A percentile compares a stretch with the other conserved stretches of the same genome.
phyloP scores from a whole-genome alignment of 2,888 invertebrate species.

The Cheilosia grossa region DNA sequence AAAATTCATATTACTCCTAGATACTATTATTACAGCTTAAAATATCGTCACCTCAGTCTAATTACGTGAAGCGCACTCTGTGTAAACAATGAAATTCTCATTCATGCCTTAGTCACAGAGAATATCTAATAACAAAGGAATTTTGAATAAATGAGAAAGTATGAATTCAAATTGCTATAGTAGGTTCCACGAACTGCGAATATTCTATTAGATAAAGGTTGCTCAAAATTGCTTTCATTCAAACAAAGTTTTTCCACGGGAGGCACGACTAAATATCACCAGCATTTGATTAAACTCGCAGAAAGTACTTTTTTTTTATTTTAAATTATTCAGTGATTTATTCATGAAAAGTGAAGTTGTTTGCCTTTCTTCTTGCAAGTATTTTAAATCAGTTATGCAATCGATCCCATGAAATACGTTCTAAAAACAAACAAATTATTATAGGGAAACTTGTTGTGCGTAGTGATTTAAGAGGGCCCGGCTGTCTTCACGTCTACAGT shows the following conservation, averaged over 20 bases:
- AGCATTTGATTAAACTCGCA: constrained; percentile 47
- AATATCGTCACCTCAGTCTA: too few relatives aligned
- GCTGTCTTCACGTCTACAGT: constrained; percentile 16
- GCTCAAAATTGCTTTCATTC: constrained; percentile 34
- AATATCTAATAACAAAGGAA: constrained; percentile 31
- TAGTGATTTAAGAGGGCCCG: constrained; percentile 21
- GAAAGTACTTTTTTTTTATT: constrained; percentile 11
- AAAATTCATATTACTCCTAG: too few relatives aligned
- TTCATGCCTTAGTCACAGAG: constrained; percentile 20
- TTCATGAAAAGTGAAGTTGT: constrained; percentile 62
- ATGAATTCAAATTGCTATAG: constrained; percentile 7
- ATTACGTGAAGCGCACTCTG: too few relatives aligned
- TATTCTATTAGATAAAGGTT: not conserved
- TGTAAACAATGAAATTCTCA: constrained; percentile 21
- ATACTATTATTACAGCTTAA: too few relatives aligned
- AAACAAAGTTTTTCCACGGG: constrained; percentile 35
- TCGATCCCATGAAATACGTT: constrained; percentile 23
- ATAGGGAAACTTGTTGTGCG: constrained; percentile 31
- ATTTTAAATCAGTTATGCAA: constrained; percentile 48
- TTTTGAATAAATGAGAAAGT: constrained; percentile 63
- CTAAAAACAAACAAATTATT: constrained; percentile 48
- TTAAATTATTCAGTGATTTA: constrained; percentile 60
- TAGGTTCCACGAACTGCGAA: not conserved
- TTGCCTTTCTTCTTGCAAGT: constrained; percentile 29
- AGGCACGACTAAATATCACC: constrained; percentile 37